These are phyloP conservation scores for Anableps anableps DNA, from an alignment of 2,797 vertebrate species.

Conservation along the genomic window DNA sequence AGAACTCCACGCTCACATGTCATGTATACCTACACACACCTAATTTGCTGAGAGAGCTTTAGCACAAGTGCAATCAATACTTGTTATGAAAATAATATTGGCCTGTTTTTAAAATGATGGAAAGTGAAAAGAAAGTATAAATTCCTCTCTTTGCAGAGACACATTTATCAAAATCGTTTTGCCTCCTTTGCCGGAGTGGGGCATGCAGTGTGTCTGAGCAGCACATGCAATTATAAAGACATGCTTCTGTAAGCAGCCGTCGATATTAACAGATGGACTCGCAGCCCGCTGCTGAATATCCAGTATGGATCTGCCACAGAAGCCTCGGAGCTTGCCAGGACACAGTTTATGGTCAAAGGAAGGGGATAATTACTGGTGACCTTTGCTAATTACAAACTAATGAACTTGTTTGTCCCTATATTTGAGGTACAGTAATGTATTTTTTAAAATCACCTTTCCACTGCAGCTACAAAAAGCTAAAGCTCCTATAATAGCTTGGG, in stretches of 20 bases:
- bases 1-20: background rate
- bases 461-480: background rate
- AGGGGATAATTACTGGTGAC: slow-evolving; percentile 29
- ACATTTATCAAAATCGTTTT: slow-evolving; percentile 20
- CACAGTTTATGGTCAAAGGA: slow-evolving; percentile 10
- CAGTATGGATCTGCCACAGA: slow-evolving; percentile 22
- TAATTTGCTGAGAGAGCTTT: slow-evolving; percentile 41
- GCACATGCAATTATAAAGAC: slow-evolving; percentile 58
- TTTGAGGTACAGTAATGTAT: background rate
- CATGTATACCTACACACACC: background rate
- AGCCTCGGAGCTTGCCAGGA: slow-evolving; percentile 11
- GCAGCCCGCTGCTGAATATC: slow-evolving; percentile 30
- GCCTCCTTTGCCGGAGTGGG: slow-evolving; percentile 3
- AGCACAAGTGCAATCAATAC: slow-evolving; percentile 42
- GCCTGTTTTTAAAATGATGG: slow-evolving; percentile 29
- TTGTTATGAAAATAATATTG: slow-evolving; percentile 48
- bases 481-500: background rate
- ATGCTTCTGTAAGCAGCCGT: slow-evolving; percentile 44
- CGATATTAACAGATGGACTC: slow-evolving; percentile 40
- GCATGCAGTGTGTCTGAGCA: slow-evolving; percentile 15
- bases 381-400: slow-evolving; percentile 25
- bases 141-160: slow-evolving; percentile 5
- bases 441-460: background rate
- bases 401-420: background rate
- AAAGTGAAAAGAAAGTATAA: slow-evolving; percentile 4